Percentiles rank a stretch among this genome's conserved stretches.
These are phyloP conservation scores for Anolis sagrei DNA, from an alignment of 2,113 vertebrate genomes.

Conservation along the genomic window DNA sequence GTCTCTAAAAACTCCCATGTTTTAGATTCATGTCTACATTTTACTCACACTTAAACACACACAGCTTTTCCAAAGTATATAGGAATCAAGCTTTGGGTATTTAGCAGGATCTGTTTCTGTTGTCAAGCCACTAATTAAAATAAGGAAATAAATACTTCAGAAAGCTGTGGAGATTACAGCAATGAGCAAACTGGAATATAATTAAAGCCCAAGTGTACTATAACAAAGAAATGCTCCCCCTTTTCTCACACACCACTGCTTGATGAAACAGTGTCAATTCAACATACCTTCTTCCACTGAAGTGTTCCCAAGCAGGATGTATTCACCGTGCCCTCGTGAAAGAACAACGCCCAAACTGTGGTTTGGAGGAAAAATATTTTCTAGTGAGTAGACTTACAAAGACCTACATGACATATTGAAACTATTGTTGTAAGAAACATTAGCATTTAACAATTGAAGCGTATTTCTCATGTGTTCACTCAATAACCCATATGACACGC, in stretches of 20 bases:
- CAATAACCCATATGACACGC: too few species aligned
- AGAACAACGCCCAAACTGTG: conserved; percentile 90
- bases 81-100: not conserved
- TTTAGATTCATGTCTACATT: not conserved
- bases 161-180: not conserved
- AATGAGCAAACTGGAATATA: not conserved
- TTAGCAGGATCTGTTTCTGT: not conserved
- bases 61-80: not conserved
- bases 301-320: conserved; percentile 90
- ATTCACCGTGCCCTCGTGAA: conserved; percentile 87
- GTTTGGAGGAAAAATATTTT: conserved; percentile 27
- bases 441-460: not conserved
- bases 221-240: not conserved
- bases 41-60: not conserved
- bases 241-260: not conserved
- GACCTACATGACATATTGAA: not conserved
- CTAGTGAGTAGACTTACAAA: conserved; percentile 37
- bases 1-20: not conserved
- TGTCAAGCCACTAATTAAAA: not conserved
- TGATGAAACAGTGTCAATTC: accelerated
- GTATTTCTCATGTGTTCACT: not conserved
- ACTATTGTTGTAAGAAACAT: not conserved
- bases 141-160: not conserved
- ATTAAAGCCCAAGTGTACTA: not conserved
- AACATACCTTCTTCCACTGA: conserved; percentile 92